Percentiles rank a stretch among this genome's conserved stretches.
These are phyloP conservation scores for Pygoscelis antarcticus DNA, from an alignment of 2,113 vertebrate genomes.

Conservation along the genomic window DNA sequence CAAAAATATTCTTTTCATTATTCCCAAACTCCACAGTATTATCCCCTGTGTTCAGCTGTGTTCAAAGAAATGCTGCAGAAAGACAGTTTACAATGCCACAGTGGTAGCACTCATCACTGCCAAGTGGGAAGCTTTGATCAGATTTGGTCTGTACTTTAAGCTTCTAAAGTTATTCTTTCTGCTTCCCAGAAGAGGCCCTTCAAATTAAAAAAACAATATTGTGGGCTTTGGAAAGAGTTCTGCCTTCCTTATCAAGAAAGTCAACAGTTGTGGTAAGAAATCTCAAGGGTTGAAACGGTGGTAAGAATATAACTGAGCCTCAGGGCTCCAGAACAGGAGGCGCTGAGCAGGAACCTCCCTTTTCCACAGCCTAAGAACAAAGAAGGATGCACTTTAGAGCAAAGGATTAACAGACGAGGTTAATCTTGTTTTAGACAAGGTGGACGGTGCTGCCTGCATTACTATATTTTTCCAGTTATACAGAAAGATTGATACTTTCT, in stretches of 20 bases:
- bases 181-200: not conserved
- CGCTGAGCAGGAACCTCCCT: not conserved
- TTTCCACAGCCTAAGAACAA: not conserved
- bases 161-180: not conserved
- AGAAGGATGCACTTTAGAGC: not conserved
- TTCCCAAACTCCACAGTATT: not conserved
- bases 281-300: not conserved
- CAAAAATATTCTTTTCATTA: not conserved
- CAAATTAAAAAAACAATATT: not conserved
- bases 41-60: not conserved
- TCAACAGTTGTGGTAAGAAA: not conserved
- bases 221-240: not conserved
- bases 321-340: not conserved
- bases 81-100: not conserved
- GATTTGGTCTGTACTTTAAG: not conserved
- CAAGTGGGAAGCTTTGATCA: not conserved
- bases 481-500: not conserved
- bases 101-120: accelerated
- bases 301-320: not conserved
- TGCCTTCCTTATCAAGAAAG: not conserved
- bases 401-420: not conserved
- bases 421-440: not conserved
- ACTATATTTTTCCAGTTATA: not conserved
- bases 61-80: not conserved
- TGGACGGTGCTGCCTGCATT: not conserved